Percentiles rank a stretch among this genome's conserved stretches.
phyloP scores from a whole-genome alignment of 2,113 vertebrate genomes.

The Otus sunia region DNA sequence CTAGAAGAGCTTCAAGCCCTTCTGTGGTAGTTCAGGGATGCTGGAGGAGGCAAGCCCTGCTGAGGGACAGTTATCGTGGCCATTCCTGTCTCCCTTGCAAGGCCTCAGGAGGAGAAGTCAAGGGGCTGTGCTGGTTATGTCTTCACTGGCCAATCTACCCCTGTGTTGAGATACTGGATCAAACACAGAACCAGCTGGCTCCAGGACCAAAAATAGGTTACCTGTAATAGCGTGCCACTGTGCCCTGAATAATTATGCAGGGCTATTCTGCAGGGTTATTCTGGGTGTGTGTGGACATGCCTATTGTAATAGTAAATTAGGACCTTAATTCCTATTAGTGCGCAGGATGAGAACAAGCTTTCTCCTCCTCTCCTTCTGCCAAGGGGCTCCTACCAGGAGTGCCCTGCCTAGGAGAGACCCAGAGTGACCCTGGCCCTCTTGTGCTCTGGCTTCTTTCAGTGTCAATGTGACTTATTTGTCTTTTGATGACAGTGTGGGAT shows the following conservation, averaged over 20 bases:
- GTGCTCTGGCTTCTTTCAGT: background rate
- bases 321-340: background rate
- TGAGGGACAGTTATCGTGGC: background rate
- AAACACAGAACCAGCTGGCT: background rate
- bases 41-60: background rate
- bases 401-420: background rate
- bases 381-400: background rate
- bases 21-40: background rate
- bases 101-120: background rate
- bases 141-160: background rate
- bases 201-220: background rate
- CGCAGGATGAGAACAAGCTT: background rate
- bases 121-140: background rate
- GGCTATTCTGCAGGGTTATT: background rate
- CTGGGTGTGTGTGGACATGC: background rate
- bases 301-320: background rate
- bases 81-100: background rate
- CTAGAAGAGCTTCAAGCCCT: background rate
- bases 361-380: background rate
- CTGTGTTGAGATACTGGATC: background rate
- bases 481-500: background rate
- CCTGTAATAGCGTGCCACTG: background rate
- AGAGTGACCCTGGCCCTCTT: background rate
- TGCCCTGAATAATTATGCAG: background rate
- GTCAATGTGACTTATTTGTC: background rate